Base-by-base conservation (phyloP, 2,888 invertebrate genomes). In the Idaea straminata region DNA sequence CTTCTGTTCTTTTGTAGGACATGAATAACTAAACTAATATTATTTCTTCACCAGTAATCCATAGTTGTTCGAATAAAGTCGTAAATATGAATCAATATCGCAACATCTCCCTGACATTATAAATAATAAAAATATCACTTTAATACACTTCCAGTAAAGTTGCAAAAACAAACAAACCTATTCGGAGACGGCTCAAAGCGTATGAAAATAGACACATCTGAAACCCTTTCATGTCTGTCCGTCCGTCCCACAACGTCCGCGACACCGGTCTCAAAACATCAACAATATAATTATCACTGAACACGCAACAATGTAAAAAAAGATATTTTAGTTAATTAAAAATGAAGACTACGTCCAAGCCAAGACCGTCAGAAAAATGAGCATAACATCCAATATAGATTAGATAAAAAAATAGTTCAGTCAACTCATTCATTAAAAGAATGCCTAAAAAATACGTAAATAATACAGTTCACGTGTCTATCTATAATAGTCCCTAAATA, bases 101-200 rank as follows among this genome's bases (percentile, higher is more conserved):
- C 7, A 47, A 10, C 47, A 13, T 47, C 47, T 59, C 25, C 25
- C 59, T 47, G 47, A 47, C 38, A 36, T 36, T n/a, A 15, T 16
- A 61, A 61, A 38, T 36, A 47, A 47, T 38, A 15, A 64, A 62
- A 62, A 69, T 36, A 35, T 61, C 38, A 67, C 67, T 64, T 69
- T 69, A 66, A 69, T 73, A 69, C 68, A 72, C 74, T 77, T 68
- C 72, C 74, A 76, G 73, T 77, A 80, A 85, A 86, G 86, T 89
- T 83, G 89, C 89, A 83, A 90, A 92, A 90, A 88, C 86, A 91
- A 91, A 89, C 85, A 90, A 87, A 83, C 80, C 77, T 80, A 83
- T 79, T 58, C 16, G 78, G 77, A 73, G 73, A 73, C 72, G 78
- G 82, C 85, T 90, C 89, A 90, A 91, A 91, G 90, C 82, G 89